Conservation (phyloP, 2,113 vertebrate genomes). For the Thomomys bottae region DNA sequence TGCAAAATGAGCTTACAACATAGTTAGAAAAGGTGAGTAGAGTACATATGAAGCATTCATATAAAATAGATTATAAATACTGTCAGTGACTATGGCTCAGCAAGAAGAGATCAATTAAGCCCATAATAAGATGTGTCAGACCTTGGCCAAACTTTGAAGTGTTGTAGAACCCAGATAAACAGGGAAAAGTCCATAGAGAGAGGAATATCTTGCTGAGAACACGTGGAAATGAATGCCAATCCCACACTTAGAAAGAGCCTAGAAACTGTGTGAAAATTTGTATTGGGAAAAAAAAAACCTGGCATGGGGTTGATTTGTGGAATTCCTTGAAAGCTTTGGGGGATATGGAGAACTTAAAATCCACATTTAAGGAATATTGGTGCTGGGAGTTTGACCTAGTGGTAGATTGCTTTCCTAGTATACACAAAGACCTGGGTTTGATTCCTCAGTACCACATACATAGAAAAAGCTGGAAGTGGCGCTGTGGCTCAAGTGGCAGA, state of each 20-base stretch:
- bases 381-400: too few relatives aligned
- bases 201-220: conserved; percentile 22
- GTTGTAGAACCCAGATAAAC: neutral
- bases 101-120: neutral
- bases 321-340: neutral
- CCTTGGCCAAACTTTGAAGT: neutral
- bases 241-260: neutral
- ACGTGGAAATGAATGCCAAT: neutral
- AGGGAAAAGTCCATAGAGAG: neutral
- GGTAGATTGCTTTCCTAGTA: too few relatives aligned
- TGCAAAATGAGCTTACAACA: neutral
- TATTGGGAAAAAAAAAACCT: neutral
- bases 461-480: too few relatives aligned
- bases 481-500: too few relatives aligned
- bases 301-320: neutral
- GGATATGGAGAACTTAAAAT: neutral
- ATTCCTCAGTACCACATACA: too few relatives aligned
- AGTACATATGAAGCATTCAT: neutral
- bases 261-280: neutral
- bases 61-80: neutral
- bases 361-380: too few relatives aligned
- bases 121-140: neutral
- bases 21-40: neutral
- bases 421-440: too few relatives aligned
- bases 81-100: neutral